Conservation (phyloP, 2,888 invertebrate species). For the Acanthacorydalis orientalis region DNA sequence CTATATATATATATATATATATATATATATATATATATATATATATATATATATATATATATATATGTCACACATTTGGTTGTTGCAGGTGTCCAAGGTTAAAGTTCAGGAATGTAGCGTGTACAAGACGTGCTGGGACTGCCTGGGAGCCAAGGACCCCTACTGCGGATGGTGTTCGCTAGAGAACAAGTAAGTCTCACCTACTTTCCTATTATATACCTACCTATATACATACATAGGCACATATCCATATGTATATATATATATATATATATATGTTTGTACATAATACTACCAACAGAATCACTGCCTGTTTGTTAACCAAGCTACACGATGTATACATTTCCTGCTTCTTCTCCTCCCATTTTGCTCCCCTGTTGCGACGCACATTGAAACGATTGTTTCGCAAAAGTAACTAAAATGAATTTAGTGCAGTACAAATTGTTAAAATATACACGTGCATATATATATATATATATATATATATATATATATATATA, state of each 20-base stretch:
- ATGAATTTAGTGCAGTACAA: too few species aligned
- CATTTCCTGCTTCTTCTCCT: too few species aligned
- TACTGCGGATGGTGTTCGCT: slow-evolving; percentile 97
- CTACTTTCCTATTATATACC: not conserved
- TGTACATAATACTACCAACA: too few species aligned
- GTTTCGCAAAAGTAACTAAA: too few species aligned
- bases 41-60: not conserved
- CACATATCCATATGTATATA: not conserved
- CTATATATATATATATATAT: too few species aligned
- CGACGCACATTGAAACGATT: too few species aligned
- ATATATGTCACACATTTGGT: not conserved
- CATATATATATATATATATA: too few species aligned
- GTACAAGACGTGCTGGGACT: slow-evolving; percentile 79
- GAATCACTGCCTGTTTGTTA: too few species aligned
- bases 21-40: not conserved
- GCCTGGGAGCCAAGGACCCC: slow-evolving; percentile 86
- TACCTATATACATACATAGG: not conserved
- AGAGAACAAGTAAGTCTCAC: slow-evolving; percentile 59
- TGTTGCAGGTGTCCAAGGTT: slow-evolving; percentile 57
- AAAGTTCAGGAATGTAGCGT: slow-evolving; percentile 89
- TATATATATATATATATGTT: not conserved
- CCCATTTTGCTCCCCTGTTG: too few species aligned
- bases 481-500: too few species aligned
- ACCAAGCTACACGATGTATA: too few species aligned
- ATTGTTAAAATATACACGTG: too few species aligned